Base-by-base conservation (phyloP, 2,888 invertebrate species). In the Dasysyrphus tricinctus region DNA sequence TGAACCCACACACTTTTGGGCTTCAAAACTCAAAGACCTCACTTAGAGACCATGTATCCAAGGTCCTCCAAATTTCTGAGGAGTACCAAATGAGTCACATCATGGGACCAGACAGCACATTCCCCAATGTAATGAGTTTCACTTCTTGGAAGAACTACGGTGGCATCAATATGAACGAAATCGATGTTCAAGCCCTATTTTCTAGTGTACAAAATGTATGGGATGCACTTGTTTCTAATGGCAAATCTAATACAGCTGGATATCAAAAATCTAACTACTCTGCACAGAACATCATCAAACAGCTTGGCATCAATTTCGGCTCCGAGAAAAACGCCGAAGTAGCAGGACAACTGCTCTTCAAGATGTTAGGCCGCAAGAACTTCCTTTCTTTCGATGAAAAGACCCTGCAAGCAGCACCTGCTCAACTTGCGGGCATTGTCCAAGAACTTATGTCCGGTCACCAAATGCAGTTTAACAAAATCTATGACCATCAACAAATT, bases 381-480 rank as follows among this genome's bases (percentile, higher is more conserved):
- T 84, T 80, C 39, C 1, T 76, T 14, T 72, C 76, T 0, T 84
- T 84, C 54, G 80, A 84, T n/a, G 39, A 72, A 24, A 75, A 84
- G 34, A 72, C 57, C 11, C 16, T 84, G 0, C 63, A 72, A 47
- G 59, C 72, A 3, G 70, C 24, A 0, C 76, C 80, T 19, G 56
- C 91, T 90, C 19, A 90, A 12, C 14, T 73, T n/a, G 83, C 73
- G 2, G 49, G 37, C 5, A 16, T 76, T 7, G 56, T 47, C 1
- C 59, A 80, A 24, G 72, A 75, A 32, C 65, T 86, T 9, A 39
- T 56, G 47, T 37, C 63, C 8, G 94, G 94, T 63, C 91, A 93
- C 56, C 90, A 93, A 19, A 92, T 94, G 88, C 94, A 95, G 90
- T 94, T 94, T 91, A 95, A 94, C 54, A 95, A 95, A 91, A 92